Evolutionary conservation across 2,113 vertebrate species (phyloP).

Genomic region (Gavia stellata): DNA sequence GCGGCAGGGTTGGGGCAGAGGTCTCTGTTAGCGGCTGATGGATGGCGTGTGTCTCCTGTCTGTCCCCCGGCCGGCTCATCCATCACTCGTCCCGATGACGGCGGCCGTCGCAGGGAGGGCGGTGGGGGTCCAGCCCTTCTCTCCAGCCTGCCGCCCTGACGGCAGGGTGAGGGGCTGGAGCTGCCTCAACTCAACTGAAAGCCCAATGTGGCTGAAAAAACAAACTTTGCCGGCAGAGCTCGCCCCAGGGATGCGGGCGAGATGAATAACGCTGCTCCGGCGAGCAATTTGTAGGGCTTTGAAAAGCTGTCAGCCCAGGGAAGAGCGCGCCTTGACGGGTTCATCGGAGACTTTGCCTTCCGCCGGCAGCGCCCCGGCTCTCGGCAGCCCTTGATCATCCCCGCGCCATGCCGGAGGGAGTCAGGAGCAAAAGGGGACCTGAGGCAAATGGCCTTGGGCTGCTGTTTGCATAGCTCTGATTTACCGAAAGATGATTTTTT

Average conservation of each 20-base stretch:
- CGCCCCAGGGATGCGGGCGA: fast-evolving
- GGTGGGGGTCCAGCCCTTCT: neutral
- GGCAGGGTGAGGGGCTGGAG: neutral
- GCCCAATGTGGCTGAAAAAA: constrained; percentile 39
- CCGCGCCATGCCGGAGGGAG: fast-evolving
- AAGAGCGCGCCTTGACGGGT: neutral
- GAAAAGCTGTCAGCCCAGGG: neutral
- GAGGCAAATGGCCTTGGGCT: neutral
- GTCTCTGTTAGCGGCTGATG: neutral
- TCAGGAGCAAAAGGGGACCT: neutral
- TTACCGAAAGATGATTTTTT: neutral
- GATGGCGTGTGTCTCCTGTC: neutral
- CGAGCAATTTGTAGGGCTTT: constrained; percentile 31
- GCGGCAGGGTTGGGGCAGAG: neutral
- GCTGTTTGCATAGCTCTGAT: neutral
- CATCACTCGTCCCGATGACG: neutral
- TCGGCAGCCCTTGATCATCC: neutral
- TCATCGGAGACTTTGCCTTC: neutral
- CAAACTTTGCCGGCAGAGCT: neutral
- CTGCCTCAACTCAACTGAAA: neutral
- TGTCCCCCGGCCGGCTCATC: neutral
- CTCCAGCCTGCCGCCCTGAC: neutral
- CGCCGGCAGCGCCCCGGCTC: neutral
- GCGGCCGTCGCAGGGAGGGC: neutral
- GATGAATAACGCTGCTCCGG: neutral